These are phyloP conservation scores for Tricholaema leucomelas DNA, from an alignment of 2,113 vertebrate species.

Conservation along the genomic window DNA sequence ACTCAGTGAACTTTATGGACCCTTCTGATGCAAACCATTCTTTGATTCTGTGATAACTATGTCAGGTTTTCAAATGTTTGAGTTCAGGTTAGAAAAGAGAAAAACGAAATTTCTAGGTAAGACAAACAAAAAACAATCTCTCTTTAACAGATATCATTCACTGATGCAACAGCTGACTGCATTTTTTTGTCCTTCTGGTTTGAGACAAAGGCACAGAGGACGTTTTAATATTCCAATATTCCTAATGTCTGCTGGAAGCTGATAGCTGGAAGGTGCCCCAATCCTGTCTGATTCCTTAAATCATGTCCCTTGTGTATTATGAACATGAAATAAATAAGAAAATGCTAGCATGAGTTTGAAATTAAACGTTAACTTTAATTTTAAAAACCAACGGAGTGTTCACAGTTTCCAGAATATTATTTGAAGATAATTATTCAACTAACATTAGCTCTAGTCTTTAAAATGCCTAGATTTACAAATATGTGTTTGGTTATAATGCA, in stretches of 20 bases:
- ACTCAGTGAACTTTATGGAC: not conserved
- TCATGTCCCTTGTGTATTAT: not conserved
- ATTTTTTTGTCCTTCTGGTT: not conserved
- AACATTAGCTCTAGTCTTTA: not conserved
- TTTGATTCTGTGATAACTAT: no score
- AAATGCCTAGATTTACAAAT: slow-evolving; percentile 13
- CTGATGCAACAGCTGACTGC: accelerated
- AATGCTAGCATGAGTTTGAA: not conserved
- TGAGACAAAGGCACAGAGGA: not conserved
- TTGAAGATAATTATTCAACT: not conserved
- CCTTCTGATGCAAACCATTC: not conserved
- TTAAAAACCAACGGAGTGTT: not conserved
- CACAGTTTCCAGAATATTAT: not conserved
- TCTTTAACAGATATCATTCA: not conserved
- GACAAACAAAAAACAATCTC: not conserved
- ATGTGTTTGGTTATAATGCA: not conserved
- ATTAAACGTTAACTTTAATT: not conserved
- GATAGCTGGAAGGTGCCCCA: not conserved
- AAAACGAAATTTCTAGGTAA: not conserved
- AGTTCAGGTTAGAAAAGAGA: not conserved
- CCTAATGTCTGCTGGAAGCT: not conserved
- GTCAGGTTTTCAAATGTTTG: not conserved
- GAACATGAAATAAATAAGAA: not conserved
- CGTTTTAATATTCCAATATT: not conserved
- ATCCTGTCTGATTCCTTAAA: not conserved